Evolutionary conservation across 2,113 vertebrate species (phyloP), one percentile per base, ranked within the genome.

Genomic region (Pterocles gutturalis): DNA sequence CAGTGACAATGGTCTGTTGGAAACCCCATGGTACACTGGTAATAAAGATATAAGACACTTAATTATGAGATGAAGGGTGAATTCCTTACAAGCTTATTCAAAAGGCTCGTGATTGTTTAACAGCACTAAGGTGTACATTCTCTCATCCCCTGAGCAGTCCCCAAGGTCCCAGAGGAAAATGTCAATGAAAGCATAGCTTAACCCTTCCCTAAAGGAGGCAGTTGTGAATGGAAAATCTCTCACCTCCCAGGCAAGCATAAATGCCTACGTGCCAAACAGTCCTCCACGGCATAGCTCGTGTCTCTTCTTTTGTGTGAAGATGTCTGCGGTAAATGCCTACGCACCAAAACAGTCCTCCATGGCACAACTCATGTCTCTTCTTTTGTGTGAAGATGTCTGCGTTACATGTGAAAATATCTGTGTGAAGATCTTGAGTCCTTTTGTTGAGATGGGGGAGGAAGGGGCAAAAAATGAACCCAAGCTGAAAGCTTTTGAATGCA

Each of bases 1-100:
- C 67, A 53, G 80, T 64, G 70, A 64, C 38, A 66, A 26, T 11
- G 21, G 34, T n/a, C 41, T 76, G 10, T 24, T 92, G 66, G 34
- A 79, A 95, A 48, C 26, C 43, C 34, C 34, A 61, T 0, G 7
- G 38, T 26, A 75, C 41, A 54, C 9, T 0, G 0, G 13, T 67
- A 78, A 75, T 87, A 60, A 83, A 71, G 31, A 57, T 61, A 28
- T 43, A 71, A 85, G 48, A 17, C 14, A n/a, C 53, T 79, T 94
- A 73, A 84, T 89, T 80, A 65, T 57, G 66, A 75, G 29, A 53
- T 48, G 51, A 93, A 82, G 33, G 33, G 17, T 45, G 34, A 91
- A 85, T 79, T 93, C 77, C 62, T 87, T 34, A 31, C 5, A 13
- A 85, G 17, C 38, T 88, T 60, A 38, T 72, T 85, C 57, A 76